Evolutionary conservation across 2,797 vertebrate species (phyloP).

Genomic region (Hydrocynus forskahlii): DNA sequence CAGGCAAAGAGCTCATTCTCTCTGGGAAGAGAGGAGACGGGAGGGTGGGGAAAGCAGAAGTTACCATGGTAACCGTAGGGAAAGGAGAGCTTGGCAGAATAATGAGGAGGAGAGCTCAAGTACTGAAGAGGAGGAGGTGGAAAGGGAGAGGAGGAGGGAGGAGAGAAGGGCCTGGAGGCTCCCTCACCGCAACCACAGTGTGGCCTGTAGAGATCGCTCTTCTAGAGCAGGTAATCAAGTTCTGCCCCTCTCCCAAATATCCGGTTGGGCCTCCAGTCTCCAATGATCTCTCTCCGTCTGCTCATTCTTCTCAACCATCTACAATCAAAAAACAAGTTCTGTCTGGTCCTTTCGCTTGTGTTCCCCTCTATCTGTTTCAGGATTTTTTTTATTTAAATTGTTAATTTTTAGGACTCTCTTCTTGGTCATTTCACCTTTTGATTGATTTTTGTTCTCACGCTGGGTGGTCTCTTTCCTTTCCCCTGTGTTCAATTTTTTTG

Average conservation of each 20-base stretch:
- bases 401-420: neutral
- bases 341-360: neutral
- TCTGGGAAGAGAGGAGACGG: conserved; percentile 36
- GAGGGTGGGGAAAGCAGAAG: conserved; percentile 39
- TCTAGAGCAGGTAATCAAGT: conserved; percentile 75
- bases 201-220: conserved; percentile 62
- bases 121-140: conserved; percentile 67
- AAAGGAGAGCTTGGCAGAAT: conserved; percentile 59
- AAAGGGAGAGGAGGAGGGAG: conserved; percentile 58
- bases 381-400: neutral
- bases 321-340: conserved; percentile 35
- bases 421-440: neutral
- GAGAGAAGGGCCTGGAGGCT: conserved; percentile 61
- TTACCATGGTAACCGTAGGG: conserved; percentile 23
- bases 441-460: neutral
- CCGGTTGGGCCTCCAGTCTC: conserved; percentile 14
- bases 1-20: conserved; percentile 10
- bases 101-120: conserved; percentile 60
- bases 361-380: conserved; percentile 13
- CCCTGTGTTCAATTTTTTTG: conserved; percentile 4
- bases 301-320: conserved; percentile 49
- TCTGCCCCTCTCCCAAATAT: conserved; percentile 51
- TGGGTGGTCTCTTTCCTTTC: neutral
- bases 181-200: conserved; percentile 68
- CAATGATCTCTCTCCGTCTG: conserved; percentile 27